Conservation (phyloP, 1,140 invertebrate genomes). For the Zaprionus ghesquierei region DNA sequence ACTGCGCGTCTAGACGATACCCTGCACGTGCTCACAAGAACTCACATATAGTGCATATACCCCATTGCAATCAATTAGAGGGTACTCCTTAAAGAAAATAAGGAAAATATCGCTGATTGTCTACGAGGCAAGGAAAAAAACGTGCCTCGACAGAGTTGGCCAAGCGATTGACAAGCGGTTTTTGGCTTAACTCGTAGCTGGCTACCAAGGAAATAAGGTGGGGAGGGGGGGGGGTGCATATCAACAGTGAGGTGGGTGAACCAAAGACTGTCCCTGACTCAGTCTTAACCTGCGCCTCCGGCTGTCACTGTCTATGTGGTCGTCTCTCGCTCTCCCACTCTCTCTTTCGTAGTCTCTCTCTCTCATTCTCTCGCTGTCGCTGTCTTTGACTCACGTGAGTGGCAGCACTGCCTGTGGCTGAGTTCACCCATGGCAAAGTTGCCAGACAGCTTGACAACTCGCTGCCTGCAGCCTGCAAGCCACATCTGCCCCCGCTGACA, state of each 20-base stretch:
- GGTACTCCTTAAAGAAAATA: constrained; percentile 13
- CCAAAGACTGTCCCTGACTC: neutral
- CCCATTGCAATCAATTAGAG: neutral
- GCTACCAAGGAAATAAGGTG: neutral
- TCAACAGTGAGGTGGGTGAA: neutral
- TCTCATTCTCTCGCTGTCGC: neutral
- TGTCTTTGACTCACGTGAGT: constrained; percentile 14
- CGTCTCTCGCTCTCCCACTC: neutral
- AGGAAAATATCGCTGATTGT: constrained; percentile 46
- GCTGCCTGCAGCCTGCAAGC: neutral
- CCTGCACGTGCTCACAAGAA: neutral
- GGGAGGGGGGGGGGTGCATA: neutral
- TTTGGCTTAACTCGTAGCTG: constrained; percentile 38
- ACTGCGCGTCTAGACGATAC: neutral
- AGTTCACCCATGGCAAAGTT: constrained; percentile 27
- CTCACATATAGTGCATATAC: neutral
- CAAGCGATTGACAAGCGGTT: constrained; percentile 70
- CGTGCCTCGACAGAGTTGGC: constrained; percentile 46
- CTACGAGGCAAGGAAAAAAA: constrained; percentile 34
- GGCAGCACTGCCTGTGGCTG: constrained; percentile 29
- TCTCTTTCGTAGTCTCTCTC: neutral
- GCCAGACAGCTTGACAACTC: constrained; percentile 29
- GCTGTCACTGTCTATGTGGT: neutral
- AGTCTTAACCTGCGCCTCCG: neutral
- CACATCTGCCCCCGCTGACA: neutral